Percentiles rank a stretch among this genome's conserved stretches.
Evolutionary conservation across 2,888 invertebrate species (phyloP).

Genomic region (Lycophotia porphyrea): DNA sequence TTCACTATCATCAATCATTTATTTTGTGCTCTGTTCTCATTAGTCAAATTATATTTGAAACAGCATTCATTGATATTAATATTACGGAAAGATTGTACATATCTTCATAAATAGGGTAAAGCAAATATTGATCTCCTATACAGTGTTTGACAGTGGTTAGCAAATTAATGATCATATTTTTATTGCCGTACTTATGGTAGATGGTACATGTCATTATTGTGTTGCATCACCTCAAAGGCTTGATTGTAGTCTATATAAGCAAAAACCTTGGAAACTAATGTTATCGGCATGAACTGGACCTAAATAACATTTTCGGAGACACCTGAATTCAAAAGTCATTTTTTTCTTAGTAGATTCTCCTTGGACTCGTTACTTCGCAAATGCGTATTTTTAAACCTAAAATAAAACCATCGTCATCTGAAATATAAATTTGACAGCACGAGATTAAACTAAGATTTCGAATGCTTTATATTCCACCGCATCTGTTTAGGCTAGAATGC

Average conservation of each 20-base stretch:
- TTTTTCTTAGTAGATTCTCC: not conserved
- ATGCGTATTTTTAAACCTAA: not conserved
- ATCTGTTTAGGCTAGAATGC: constrained; percentile 47
- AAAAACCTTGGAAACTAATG: not conserved
- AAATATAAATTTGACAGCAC: constrained; percentile 19
- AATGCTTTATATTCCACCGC: constrained; percentile 19
- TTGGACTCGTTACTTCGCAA: not conserved
- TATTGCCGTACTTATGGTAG: not conserved
- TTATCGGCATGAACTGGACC: not conserved
- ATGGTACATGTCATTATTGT: not conserved
- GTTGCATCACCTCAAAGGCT: not conserved
- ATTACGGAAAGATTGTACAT: not conserved
- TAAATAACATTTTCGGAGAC: not conserved
- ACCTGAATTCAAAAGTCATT: not conserved
- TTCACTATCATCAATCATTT: constrained; percentile 35
- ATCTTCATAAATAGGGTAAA: not conserved
- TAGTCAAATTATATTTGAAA: constrained; percentile 4
- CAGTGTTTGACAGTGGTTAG: no score
- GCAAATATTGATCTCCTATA: not conserved
- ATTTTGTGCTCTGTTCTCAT: constrained; percentile 16
- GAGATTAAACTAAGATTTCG: constrained; percentile 9
- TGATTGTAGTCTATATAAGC: not conserved
- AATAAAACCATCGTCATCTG: constrained; percentile 8
- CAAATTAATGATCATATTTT: not conserved
- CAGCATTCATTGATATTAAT: constrained; percentile 5